These are phyloP conservation scores for Scrobipalpa atriplicella DNA, from an alignment of 2,888 invertebrate species.

Conservation along the genomic window DNA sequence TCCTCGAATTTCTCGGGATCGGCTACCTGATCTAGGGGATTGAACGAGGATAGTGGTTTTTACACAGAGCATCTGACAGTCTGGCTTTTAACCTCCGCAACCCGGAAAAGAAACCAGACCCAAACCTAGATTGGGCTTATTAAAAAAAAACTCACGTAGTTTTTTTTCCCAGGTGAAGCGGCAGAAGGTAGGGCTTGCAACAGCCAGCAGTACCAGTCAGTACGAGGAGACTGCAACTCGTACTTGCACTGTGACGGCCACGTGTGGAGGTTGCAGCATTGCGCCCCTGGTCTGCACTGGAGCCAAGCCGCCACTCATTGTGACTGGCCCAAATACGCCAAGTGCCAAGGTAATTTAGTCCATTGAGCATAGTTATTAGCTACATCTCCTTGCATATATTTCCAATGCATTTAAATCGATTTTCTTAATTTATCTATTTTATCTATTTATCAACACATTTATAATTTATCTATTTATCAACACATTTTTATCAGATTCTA, in stretches of 20 bases:
- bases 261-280: constrained; percentile 85
- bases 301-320: constrained; percentile 86
- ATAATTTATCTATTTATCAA: too few relatives aligned
- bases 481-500: constrained; percentile 40
- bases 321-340: constrained; percentile 91
- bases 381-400: too few relatives aligned
- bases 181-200: constrained; percentile 56
- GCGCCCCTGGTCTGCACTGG: constrained; percentile 94
- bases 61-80: too few relatives aligned
- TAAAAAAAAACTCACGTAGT: constrained; percentile 30
- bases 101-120: too few relatives aligned
- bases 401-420: not conserved
- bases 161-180: constrained; percentile 39
- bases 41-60: too few relatives aligned
- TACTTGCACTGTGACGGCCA: constrained; percentile 90
- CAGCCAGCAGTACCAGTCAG: constrained; percentile 77
- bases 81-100: too few relatives aligned
- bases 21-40: too few relatives aligned
- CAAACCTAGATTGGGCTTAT: too few relatives aligned
- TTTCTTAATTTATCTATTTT: too few relatives aligned
- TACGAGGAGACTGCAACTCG: constrained; percentile 86
- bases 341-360: constrained; percentile 81
- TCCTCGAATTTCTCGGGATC: too few relatives aligned
- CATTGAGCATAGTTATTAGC: too few relatives aligned
- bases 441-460: too few relatives aligned